Base-by-base conservation (phyloP, 2,888 invertebrate species). In the Synanthedon vespiformis region DNA sequence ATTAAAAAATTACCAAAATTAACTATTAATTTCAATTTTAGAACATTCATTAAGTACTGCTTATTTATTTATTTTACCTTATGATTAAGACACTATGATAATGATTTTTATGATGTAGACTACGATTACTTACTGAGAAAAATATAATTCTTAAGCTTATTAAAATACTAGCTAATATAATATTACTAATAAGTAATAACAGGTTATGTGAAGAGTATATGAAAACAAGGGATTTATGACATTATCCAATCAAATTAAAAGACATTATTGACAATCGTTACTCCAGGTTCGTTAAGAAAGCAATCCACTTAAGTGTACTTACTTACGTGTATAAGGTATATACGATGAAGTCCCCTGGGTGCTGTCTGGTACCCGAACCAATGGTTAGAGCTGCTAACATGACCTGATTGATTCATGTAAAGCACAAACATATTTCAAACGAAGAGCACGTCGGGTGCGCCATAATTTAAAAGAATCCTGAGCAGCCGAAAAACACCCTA, bases 281-380 rank as follows among this genome's bases (percentile, higher is more conserved):
- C 55, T 67, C 64, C 61, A 68, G 75, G 72, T 77, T 74, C 73
- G 65, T 64, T 70, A 80, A 77, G 75, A 72, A 61, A 66, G 60
- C 73, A 85, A 86, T 86, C 80, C 70, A 82, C 80, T 84, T 82
- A 80, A 80, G 72, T 67, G 77, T 34, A 34, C 22, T 22, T 22
- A 22, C 22, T 34, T 34, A 34, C 34, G 2, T 34, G 10, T 10
- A 1, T 22, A 5, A n/a, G 5, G 18, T 71, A 67, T 70, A 65
- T 67, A 68, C 61, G 64, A 75, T 77, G 58, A 61, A 70, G 69
- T 74, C 85, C 76, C 81, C 54, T 57, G 74, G 71, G 83, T 62
- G 61, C 61, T 18, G 48, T 48, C 11, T 22, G 18, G 22, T 50
- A 16, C 18, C 27, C 11, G 8, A 49, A 27, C 12, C 49, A 27